A percentile compares a stretch with the other conserved stretches of the same genome.
Evolutionary conservation across 1,140 invertebrate genomes (phyloP).

Genomic region (Magallana ariakensis): DNA sequence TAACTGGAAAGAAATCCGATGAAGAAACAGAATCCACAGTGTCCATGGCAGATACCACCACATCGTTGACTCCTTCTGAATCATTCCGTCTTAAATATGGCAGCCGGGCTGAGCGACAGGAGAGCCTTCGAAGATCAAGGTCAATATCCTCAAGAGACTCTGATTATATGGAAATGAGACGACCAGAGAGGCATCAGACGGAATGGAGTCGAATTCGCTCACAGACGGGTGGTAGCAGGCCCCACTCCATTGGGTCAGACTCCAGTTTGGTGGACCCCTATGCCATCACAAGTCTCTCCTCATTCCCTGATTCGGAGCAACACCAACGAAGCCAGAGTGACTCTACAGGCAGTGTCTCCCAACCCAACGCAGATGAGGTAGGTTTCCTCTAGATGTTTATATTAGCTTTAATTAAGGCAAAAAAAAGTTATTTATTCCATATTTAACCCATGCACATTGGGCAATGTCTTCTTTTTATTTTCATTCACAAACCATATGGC

Average conservation of each 20-base stretch:
- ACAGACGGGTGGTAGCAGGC: slow-evolving; percentile 56
- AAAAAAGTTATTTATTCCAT: too few relatives aligned
- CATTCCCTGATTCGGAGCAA: slow-evolving; percentile 42
- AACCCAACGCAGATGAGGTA: neutral
- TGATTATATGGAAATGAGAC: slow-evolving; percentile 73
- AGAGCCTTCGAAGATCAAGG: slow-evolving; percentile 72
- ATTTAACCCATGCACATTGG: too few relatives aligned
- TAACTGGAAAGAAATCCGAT: slow-evolving; percentile 74
- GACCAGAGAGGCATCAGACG: slow-evolving; percentile 64
- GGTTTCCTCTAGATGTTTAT: neutral
- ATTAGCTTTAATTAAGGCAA: too few relatives aligned
- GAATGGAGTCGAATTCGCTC: slow-evolving; percentile 72
- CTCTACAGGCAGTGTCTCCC: neutral
- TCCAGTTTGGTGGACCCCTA: slow-evolving; percentile 56
- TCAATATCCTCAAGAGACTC: slow-evolving; percentile 65
- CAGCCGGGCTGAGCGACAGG: slow-evolving; percentile 60
- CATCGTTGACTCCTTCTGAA: slow-evolving; percentile 49
- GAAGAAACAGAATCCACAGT: neutral
- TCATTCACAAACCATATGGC: too few relatives aligned
- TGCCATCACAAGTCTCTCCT: slow-evolving; percentile 47
- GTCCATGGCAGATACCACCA: neutral
- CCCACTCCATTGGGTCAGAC: slow-evolving; percentile 64
- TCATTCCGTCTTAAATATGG: slow-evolving; percentile 56
- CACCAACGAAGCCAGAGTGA: slow-evolving; percentile 51
- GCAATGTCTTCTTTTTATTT: too few relatives aligned